Conservation (phyloP, 2,888 invertebrate genomes). For the Nomada ruficornis region DNA sequence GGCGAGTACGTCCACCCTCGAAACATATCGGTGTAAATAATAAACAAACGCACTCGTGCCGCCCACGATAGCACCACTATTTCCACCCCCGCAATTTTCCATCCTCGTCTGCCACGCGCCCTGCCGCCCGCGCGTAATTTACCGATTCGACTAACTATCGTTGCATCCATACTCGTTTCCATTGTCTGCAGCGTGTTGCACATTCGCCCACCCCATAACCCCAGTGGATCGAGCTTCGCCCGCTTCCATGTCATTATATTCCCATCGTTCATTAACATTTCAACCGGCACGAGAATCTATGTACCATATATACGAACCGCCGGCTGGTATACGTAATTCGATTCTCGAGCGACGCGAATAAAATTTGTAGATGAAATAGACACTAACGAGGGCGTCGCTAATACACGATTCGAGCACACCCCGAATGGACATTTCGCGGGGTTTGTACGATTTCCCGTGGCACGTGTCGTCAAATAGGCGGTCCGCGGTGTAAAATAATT, state of each 20-base stretch:
- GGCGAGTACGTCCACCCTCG: neutral
- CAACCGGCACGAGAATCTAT: constrained; percentile 50
- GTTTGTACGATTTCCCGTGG: neutral
- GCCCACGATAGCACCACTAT: neutral
- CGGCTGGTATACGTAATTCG: constrained; percentile 38
- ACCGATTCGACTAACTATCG: constrained; percentile 58
- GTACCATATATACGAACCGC: constrained; percentile 51
- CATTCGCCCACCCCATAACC: neutral
- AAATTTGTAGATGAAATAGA: constrained; percentile 64
- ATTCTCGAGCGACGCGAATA: constrained; percentile 53
- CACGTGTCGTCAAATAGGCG: constrained; percentile 31
- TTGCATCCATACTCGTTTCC: constrained; percentile 44
- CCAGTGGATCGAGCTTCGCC: neutral
- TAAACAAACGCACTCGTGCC: constrained; percentile 31
- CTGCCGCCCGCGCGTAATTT: constrained; percentile 48
- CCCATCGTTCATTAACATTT: constrained; percentile 70
- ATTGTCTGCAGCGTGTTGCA: constrained; percentile 13
- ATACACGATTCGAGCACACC: constrained; percentile 42
- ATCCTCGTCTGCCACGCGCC: constrained; percentile 40
- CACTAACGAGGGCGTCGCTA: constrained; percentile 56
- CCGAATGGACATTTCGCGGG: constrained; percentile 8
- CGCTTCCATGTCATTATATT: constrained; percentile 55
- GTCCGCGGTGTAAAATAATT: constrained; percentile 46
- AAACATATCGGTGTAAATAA: constrained; percentile 51
- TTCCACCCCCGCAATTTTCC: constrained; percentile 53